Evolutionary conservation across 1,140 invertebrate species (phyloP).

Genomic region (Drosophila mauritiana): DNA sequence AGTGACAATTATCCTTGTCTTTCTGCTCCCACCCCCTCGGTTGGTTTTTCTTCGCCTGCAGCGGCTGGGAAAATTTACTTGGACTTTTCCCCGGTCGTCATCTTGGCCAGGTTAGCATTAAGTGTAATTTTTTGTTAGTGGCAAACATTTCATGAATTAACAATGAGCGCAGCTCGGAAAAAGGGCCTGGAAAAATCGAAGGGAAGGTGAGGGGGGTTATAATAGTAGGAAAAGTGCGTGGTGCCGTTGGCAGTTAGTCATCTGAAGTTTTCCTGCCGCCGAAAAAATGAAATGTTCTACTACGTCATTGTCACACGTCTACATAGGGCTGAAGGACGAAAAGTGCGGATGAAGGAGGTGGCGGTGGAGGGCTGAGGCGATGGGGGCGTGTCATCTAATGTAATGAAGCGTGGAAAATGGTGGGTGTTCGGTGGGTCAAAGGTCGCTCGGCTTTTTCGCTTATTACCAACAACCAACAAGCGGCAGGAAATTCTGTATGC

Average conservation of each 20-base stretch:
- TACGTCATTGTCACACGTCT: constrained; percentile 64
- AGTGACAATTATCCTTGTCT: constrained; percentile 60
- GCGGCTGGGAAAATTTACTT: constrained; percentile 34
- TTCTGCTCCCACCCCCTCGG: neutral
- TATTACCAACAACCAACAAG: constrained; percentile 28
- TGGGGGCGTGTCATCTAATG: constrained; percentile 59
- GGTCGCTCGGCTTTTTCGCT: constrained; percentile 34
- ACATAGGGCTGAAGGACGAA: constrained; percentile 8
- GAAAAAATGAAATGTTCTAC: constrained; percentile 62
- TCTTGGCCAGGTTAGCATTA: constrained; percentile 44
- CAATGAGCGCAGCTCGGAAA: constrained; percentile 29
- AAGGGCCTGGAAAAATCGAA: neutral
- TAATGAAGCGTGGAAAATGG: constrained; percentile 52
- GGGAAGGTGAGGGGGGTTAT: no score
- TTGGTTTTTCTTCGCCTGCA: constrained; percentile 12
- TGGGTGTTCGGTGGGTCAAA: constrained; percentile 29
- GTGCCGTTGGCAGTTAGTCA: constrained; percentile 56
- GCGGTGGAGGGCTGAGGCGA: neutral
- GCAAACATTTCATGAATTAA: constrained; percentile 67
- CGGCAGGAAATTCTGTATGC: constrained; percentile 41
- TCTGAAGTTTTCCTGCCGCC: constrained; percentile 43
- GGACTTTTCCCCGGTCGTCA: constrained; percentile 11
- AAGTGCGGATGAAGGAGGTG: neutral
- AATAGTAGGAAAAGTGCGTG: constrained; percentile 35
- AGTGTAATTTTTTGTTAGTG: constrained; percentile 68